These are phyloP conservation scores for Atherinomorus stipes DNA, from an alignment of 2,113 vertebrate genomes.

Conservation along the genomic window DNA sequence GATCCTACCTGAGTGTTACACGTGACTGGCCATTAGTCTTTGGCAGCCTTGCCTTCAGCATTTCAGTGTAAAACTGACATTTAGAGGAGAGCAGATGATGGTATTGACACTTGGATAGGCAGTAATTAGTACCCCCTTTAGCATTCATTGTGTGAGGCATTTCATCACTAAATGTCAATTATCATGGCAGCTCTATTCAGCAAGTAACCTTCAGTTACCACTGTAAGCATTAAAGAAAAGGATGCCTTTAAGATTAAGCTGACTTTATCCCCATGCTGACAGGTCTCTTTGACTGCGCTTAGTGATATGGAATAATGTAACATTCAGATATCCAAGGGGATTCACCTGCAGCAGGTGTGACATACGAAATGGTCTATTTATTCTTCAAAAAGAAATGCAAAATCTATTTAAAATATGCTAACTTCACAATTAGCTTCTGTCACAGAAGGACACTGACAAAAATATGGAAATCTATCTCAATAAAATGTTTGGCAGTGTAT, in stretches of 20 bases:
- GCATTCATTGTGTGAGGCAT: slow-evolving; percentile 77
- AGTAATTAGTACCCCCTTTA: slow-evolving; percentile 80
- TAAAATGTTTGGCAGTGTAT: background rate
- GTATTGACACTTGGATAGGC: slow-evolving; percentile 78
- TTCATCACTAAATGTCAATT: slow-evolving; percentile 85
- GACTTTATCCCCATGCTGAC: slow-evolving; percentile 73
- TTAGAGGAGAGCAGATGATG: slow-evolving; percentile 76
- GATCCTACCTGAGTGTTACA: slow-evolving; percentile 51
- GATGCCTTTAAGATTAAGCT: slow-evolving; percentile 75
- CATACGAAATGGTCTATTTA: background rate
- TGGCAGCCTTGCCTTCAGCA: slow-evolving; percentile 60
- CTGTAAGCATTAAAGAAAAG: slow-evolving; percentile 68
- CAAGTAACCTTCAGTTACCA: slow-evolving; percentile 78
- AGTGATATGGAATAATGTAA: slow-evolving; percentile 59
- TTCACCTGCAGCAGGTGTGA: slow-evolving; percentile 29
- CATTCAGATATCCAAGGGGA: slow-evolving; percentile 34
- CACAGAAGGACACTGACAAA: background rate
- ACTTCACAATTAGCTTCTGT: background rate
- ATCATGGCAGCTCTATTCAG: slow-evolving; percentile 75
- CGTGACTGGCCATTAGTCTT: slow-evolving; percentile 59
- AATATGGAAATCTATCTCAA: background rate
- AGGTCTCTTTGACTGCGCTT: slow-evolving; percentile 56
- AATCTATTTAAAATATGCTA: background rate
- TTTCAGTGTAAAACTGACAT: slow-evolving; percentile 83
- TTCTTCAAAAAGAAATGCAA: background rate